Percentiles rank a stretch among this genome's conserved stretches.
Conservation (phyloP, 2,888 invertebrate species). For the Dermolepida albohirtum region DNA sequence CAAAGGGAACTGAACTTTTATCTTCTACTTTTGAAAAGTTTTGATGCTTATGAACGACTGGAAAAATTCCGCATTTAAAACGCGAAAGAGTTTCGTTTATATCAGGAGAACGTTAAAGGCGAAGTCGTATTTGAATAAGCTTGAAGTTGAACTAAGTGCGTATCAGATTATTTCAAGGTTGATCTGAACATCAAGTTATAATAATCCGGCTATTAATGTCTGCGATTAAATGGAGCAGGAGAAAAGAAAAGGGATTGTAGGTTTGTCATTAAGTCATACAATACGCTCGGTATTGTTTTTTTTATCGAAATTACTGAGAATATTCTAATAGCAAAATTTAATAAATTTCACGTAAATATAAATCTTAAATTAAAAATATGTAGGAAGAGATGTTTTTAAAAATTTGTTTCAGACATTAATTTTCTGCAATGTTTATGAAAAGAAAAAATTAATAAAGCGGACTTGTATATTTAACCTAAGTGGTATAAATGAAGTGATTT, state of each 20-base stretch:
- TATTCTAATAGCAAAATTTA: too few species aligned
- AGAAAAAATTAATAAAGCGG: too few species aligned
- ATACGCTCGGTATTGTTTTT: too few species aligned
- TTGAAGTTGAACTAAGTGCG: constrained; percentile 15
- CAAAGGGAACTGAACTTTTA: constrained; percentile 30
- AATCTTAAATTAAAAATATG: too few species aligned
- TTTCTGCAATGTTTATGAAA: too few species aligned
- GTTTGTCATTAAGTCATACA: background rate
- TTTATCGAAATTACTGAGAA: too few species aligned
- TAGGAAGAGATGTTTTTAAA: too few species aligned
- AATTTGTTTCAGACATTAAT: too few species aligned
- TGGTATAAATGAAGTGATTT: too few species aligned
- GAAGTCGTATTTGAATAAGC: constrained; percentile 1
- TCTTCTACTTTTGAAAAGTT: constrained; percentile 27
- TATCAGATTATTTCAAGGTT: constrained; percentile 23
- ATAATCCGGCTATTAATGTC: background rate
- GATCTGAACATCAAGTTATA: constrained; percentile 9
- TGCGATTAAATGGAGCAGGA: constrained; percentile 1
- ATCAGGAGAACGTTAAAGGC: constrained; percentile 8
- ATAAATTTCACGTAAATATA: too few species aligned
- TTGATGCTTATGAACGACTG: constrained; percentile 15
- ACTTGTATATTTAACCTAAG: too few species aligned
- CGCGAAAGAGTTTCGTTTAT: constrained; percentile 28
- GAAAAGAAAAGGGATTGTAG: constrained; percentile 3
- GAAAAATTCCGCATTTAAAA: constrained; percentile 32